Conservation (phyloP, 2,113 vertebrate species). For the Lamprologus sp. region DNA sequence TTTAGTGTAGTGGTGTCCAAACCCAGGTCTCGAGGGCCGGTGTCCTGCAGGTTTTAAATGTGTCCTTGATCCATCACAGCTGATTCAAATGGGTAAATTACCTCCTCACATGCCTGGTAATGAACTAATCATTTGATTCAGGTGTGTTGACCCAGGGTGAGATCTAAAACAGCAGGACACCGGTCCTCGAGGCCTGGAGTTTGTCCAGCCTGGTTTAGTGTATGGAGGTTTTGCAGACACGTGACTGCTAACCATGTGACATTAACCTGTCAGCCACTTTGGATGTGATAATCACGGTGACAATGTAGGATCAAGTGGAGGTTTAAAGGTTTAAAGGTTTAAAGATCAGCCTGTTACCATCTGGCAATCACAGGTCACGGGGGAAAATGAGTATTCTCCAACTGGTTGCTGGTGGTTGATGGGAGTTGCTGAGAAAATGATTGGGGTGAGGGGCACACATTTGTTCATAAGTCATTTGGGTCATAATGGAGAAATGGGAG, state of each 20-base stretch:
- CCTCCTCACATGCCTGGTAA: background rate
- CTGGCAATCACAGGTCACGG: background rate
- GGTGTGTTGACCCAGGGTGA: background rate
- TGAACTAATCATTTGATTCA: background rate
- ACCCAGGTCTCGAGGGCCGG: accelerated
- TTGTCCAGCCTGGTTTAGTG: background rate
- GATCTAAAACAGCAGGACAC: background rate
- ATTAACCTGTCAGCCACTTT: background rate
- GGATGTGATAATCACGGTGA: background rate
- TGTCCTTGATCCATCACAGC: background rate
- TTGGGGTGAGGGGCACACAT: background rate
- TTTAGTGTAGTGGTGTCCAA: background rate
- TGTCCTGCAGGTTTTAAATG: background rate
- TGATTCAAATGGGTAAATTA: background rate
- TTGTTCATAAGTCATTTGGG: background rate
- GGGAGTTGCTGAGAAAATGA: background rate
- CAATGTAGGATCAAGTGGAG: background rate
- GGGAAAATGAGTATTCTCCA: background rate
- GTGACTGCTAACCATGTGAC: background rate
- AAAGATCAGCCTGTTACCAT: background rate
- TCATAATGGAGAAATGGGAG: background rate
- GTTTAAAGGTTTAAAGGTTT: background rate
- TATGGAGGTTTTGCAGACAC: background rate
- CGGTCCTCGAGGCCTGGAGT: background rate
- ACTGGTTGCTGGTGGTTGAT: background rate